Conservation (phyloP, 2,888 invertebrate genomes). For the Operophtera brumata region DNA sequence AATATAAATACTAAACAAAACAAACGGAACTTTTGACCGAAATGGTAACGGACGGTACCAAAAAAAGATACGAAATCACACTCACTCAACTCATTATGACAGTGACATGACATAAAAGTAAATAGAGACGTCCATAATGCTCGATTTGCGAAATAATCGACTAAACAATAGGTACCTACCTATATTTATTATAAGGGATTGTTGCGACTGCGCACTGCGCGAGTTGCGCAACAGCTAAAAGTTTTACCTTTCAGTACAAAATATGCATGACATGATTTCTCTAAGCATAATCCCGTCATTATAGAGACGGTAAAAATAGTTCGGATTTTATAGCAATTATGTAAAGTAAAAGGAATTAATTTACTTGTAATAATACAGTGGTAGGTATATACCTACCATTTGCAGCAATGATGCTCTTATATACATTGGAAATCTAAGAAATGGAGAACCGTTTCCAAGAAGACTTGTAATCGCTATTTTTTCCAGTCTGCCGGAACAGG, state of each 20-base stretch:
- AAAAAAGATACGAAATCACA: too few species aligned
- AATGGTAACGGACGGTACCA: too few species aligned
- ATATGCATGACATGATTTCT: neutral
- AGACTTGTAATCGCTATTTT: neutral
- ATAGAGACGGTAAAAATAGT: conserved; percentile 14
- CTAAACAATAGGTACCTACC: neutral
- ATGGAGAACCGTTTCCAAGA: neutral
- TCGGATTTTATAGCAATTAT: conserved; percentile 3
- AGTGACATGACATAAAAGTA: too few species aligned
- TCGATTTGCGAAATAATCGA: neutral
- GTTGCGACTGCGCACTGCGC: conserved; percentile 13
- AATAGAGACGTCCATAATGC: neutral
- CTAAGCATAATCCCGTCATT: conserved; percentile 2
- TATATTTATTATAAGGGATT: neutral
- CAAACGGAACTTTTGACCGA: too few species aligned
- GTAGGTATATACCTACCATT: too few species aligned
- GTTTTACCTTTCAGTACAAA: neutral
- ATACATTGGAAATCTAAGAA: neutral
- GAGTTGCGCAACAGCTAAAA: conserved; percentile 16
- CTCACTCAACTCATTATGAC: too few species aligned
- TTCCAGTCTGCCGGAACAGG: conserved; percentile 6
- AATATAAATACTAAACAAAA: too few species aligned
- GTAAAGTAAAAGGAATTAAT: too few species aligned
- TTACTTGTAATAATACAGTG: too few species aligned
- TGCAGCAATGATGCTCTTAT: neutral